Percentiles rank a stretch among this genome's conserved stretches.
phyloP scores from a whole-genome alignment of 2,113 vertebrate species.

The Halcyon malimbica region DNA sequence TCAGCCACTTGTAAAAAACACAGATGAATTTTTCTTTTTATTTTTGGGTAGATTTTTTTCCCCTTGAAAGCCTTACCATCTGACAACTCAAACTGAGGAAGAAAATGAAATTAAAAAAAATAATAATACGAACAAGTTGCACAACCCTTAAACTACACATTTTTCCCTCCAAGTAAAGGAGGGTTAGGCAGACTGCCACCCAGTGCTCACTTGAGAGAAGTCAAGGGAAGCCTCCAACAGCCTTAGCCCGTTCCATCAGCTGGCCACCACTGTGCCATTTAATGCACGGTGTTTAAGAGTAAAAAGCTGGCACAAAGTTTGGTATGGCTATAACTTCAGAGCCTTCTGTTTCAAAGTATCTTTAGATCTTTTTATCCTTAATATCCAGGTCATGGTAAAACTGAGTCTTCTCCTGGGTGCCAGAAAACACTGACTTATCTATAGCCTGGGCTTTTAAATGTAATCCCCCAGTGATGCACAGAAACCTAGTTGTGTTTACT shows the following conservation, averaged over 20 bases:
- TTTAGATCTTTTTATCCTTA: background rate
- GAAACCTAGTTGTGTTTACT: background rate
- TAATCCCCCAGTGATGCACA: background rate
- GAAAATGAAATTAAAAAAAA: background rate
- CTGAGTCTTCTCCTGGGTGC: background rate
- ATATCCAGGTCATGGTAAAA: background rate
- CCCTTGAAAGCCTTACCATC: background rate
- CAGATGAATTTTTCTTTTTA: background rate
- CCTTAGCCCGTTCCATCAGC: background rate
- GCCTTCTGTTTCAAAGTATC: background rate
- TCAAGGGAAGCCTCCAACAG: background rate
- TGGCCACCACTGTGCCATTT: background rate
- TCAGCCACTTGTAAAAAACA: background rate
- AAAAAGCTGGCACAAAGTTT: background rate
- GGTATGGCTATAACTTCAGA: background rate
- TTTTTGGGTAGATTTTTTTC: background rate
- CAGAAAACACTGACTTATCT: background rate
- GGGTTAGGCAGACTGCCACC: background rate
- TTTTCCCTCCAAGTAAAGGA: background rate
- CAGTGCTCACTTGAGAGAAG: slow-evolving; percentile 20
- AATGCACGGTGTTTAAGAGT: background rate
- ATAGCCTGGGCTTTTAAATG: background rate
- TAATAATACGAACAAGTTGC: background rate
- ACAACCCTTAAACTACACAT: background rate
- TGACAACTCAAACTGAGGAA: background rate